These are phyloP conservation scores for Notothenia coriiceps DNA, from an alignment of 2,113 vertebrate genomes.

Conservation along the genomic window DNA sequence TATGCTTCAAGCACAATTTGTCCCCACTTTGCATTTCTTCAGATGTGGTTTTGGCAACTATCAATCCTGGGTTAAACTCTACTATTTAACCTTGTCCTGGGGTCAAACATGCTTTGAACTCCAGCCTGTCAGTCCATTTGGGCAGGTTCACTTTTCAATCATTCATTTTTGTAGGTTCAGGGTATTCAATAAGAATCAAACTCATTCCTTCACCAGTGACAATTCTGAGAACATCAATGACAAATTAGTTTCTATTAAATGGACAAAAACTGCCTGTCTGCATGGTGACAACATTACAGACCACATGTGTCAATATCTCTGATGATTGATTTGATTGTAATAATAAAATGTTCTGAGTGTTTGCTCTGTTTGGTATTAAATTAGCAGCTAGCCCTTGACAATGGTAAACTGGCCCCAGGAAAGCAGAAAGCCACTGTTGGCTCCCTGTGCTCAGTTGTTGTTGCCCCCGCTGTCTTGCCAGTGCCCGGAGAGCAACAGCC, in stretches of 20 bases:
- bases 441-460: conserved; percentile 15
- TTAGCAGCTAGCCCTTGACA: background rate
- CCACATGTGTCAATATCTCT: background rate
- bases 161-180: background rate
- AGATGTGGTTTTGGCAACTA: background rate
- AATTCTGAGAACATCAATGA: background rate
- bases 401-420: background rate
- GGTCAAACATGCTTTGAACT: background rate
- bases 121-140: no score
- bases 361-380: background rate
- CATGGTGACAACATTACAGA: background rate
- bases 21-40: no score
- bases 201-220: background rate
- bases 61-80: background rate
- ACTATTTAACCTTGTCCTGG: background rate
- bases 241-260: background rate
- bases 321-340: background rate
- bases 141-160: background rate
- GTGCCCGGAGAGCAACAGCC: conserved; percentile 1
- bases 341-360: background rate
- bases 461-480: background rate
- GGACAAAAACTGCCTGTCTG: background rate
- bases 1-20: no score
- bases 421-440: conserved; percentile 16
- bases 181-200: background rate